phyloP scores from a whole-genome alignment of 2,113 vertebrate genomes.

The Tyto alba region DNA sequence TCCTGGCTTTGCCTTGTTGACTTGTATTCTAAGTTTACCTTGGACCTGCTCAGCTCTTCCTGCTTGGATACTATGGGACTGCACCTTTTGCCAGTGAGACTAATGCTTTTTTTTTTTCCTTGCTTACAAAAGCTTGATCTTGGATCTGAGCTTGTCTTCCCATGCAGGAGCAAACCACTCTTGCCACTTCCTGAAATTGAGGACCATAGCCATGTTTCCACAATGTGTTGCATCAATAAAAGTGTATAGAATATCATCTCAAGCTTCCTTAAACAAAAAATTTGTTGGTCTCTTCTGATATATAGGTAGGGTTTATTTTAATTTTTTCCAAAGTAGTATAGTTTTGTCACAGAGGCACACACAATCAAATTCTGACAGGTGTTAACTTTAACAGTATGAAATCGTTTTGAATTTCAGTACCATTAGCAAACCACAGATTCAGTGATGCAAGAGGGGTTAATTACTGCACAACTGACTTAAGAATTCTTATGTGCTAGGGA shows the following conservation, averaged over 20 bases:
- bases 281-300: background rate
- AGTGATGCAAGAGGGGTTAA: no score
- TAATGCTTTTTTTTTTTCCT: background rate
- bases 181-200: background rate
- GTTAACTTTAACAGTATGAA: no score
- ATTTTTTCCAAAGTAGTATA: background rate
- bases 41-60: background rate
- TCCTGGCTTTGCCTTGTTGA: background rate
- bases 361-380: no score
- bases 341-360: no score
- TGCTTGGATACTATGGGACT: background rate
- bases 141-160: background rate
- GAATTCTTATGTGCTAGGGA: no score
- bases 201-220: background rate
- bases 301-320: background rate
- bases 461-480: no score
- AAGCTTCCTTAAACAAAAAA: background rate
- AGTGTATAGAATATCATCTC: background rate
- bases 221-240: background rate
- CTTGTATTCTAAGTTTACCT: background rate
- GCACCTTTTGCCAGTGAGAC: background rate
- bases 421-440: no score
- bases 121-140: background rate
- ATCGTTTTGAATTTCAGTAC: no score
- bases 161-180: background rate